A percentile compares a stretch with the other conserved stretches of the same genome.
These are phyloP conservation scores for Phrynocephalus vlangalii DNA, from an alignment of 2,797 vertebrate species.

Conservation along the genomic window DNA sequence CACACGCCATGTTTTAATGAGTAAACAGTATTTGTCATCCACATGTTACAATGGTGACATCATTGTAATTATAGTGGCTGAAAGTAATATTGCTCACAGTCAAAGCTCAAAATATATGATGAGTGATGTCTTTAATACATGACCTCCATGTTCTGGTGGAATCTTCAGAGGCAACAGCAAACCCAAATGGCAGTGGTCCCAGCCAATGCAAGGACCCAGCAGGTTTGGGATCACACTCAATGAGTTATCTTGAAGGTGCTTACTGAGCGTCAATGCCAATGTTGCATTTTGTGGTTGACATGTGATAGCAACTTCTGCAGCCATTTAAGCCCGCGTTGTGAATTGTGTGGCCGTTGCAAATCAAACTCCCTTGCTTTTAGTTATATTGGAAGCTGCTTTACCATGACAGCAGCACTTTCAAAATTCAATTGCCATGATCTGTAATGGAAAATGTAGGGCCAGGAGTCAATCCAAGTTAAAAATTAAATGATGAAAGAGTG, in stretches of 20 bases:
- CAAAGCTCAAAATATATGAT: background rate
- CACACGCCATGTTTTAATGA: too few relatives aligned
- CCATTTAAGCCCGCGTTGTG: background rate
- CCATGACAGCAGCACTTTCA: background rate
- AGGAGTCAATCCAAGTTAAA: background rate
- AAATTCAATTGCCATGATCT: background rate
- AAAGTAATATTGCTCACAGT: background rate
- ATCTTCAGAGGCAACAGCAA: background rate
- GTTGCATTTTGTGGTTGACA: background rate
- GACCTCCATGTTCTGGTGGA: background rate
- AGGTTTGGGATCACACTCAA: background rate
- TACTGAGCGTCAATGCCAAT: background rate
- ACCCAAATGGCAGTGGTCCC: background rate
- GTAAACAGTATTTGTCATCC: too few relatives aligned
- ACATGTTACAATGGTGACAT: background rate
- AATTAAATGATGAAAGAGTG: background rate
- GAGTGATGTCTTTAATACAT: background rate
- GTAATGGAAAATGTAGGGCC: background rate
- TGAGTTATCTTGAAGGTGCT: background rate
- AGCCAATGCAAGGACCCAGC: background rate
- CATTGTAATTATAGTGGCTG: background rate
- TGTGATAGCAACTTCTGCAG: background rate
- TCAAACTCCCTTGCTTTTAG: conserved; percentile 6
- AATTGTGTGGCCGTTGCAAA: background rate
- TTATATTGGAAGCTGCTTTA: background rate